Percentiles rank a stretch among this genome's conserved stretches.
Conservation (phyloP, 2,113 vertebrate genomes). For the Rhodinocichla rosea region DNA sequence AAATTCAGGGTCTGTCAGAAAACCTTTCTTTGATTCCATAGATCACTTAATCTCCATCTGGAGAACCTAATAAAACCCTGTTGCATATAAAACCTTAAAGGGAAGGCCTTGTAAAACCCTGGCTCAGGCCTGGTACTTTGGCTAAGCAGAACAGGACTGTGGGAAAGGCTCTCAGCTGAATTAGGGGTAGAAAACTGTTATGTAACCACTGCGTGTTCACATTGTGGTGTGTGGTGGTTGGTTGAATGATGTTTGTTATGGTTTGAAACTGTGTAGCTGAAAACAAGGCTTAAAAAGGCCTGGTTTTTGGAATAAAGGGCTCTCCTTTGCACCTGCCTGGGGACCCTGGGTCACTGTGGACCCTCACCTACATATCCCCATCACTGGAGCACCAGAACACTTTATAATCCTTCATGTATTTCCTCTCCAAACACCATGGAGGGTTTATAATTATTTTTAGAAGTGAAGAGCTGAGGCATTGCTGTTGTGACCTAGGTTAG, state of each 20-base stretch:
- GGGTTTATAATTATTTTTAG: background rate
- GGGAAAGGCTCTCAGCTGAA: background rate
- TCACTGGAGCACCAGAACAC: background rate
- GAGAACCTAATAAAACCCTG: background rate
- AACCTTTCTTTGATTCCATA: background rate
- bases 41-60: background rate
- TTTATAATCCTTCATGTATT: background rate
- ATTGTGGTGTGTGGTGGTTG: background rate
- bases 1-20: background rate
- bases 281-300: background rate
- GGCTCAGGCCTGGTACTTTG: background rate
- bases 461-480: background rate
- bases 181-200: background rate
- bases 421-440: background rate
- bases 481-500: background rate
- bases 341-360: background rate
- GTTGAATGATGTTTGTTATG: background rate
- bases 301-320: background rate
- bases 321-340: background rate
- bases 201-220: background rate
- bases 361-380: background rate
- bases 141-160: background rate
- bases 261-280: background rate
- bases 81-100: background rate
- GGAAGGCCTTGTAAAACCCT: background rate